phyloP scores from a whole-genome alignment of 2,888 invertebrate species.

The Notodonta ziczac region DNA sequence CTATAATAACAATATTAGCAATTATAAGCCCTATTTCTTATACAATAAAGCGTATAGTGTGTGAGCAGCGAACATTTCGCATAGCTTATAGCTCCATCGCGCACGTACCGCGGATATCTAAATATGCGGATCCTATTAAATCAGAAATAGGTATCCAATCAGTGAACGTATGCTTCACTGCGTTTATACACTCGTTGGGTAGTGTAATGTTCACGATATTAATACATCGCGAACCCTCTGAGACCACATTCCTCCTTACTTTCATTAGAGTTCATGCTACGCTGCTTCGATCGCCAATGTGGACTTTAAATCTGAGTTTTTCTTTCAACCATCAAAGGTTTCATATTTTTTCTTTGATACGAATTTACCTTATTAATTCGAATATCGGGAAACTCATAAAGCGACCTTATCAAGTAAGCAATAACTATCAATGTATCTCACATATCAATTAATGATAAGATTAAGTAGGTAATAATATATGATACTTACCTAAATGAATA shows the following conservation, averaged over 20 bases:
- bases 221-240: slow-evolving; percentile 36
- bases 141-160: slow-evolving; percentile 77
- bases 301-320: slow-evolving; percentile 10
- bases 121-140: slow-evolving; percentile 60
- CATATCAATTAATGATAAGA: background rate
- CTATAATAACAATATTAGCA: slow-evolving; percentile 12
- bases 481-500: background rate
- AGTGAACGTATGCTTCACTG: slow-evolving; percentile 57
- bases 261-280: slow-evolving; percentile 30
- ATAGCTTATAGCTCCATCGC: slow-evolving; percentile 19
- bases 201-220: slow-evolving; percentile 39
- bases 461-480: background rate
- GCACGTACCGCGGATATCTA: slow-evolving; percentile 54
- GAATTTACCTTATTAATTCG: background rate
- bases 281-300: slow-evolving; percentile 13
- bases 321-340: slow-evolving; percentile 16
- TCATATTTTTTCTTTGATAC: slow-evolving; percentile 3
- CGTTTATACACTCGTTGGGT: slow-evolving; percentile 62
- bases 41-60: slow-evolving; percentile 12
- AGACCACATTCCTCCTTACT: slow-evolving; percentile 35
- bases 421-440: background rate
- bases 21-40: slow-evolving; percentile 12
- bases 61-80: slow-evolving; percentile 12
- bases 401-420: background rate
- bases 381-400: slow-evolving; percentile 3